Percentiles rank a stretch among this genome's conserved stretches.
phyloP scores from a whole-genome alignment of 2,113 vertebrate genomes.

The Pristiophorus japonicus region DNA sequence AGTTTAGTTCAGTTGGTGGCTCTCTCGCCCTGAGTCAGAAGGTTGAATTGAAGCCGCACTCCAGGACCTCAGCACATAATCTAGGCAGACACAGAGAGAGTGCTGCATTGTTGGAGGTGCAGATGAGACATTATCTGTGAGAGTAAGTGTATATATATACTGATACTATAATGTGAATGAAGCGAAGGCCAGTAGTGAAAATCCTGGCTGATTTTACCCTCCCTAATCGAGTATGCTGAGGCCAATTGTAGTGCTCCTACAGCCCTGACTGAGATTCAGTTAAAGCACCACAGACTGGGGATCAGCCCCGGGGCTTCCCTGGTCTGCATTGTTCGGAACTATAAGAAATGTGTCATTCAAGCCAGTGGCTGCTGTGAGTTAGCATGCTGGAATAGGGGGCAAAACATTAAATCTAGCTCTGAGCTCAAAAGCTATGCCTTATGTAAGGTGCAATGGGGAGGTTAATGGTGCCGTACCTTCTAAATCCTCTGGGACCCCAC shows the following conservation, averaged over 20 bases:
- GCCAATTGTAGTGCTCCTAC: not conserved
- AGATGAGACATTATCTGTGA: not conserved
- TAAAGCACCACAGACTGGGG: not conserved
- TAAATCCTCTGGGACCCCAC: not conserved
- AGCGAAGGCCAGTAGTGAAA: not conserved
- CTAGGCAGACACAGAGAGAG: not conserved
- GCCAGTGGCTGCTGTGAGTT: not conserved
- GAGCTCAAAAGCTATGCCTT: not conserved
- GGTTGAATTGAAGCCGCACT: not conserved
- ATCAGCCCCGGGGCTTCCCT: not conserved
- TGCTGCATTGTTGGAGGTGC: not conserved
- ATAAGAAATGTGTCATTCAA: not conserved
- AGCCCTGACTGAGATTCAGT: not conserved
- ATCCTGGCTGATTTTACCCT: not conserved
- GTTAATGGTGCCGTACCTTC: constrained; percentile 34
- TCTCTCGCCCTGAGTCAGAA: not conserved
- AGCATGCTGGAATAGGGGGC: not conserved
- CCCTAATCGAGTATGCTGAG: not conserved
- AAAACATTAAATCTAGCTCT: not conserved
- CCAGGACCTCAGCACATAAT: not conserved
- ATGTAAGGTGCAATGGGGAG: constrained; percentile 6
- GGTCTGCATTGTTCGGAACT: not conserved
- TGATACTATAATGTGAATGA: not conserved
- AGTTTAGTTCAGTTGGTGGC: not conserved
- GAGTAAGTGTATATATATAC: not conserved